phyloP scores from a whole-genome alignment of 1,140 invertebrate genomes.

The Trissolcus basalis region DNA sequence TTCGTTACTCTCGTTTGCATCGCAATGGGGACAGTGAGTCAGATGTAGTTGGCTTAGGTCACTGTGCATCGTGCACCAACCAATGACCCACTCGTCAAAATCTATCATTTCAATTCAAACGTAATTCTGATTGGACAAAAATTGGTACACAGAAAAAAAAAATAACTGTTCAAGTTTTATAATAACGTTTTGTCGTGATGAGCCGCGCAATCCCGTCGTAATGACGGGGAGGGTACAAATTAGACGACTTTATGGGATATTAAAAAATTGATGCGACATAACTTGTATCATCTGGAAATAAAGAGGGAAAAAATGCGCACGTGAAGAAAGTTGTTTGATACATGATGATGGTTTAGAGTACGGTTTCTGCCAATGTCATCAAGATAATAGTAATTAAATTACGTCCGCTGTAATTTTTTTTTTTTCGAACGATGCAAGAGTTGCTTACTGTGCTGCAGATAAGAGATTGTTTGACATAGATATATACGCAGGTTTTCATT shows the following conservation, averaged over 20 bases:
- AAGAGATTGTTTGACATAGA: slow-evolving; percentile 28
- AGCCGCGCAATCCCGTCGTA: not conserved
- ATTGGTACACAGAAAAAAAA: too few species aligned
- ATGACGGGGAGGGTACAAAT: too few species aligned
- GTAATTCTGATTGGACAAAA: too few species aligned
- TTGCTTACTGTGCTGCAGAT: slow-evolving; percentile 26
- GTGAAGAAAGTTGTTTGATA: slow-evolving; percentile 49
- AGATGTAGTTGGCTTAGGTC: slow-evolving; percentile 35
- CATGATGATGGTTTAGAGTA: slow-evolving; percentile 33
- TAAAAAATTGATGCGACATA: too few species aligned
- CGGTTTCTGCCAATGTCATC: slow-evolving; percentile 15
- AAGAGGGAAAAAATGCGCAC: slow-evolving; percentile 18
- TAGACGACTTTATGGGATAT: too few species aligned
- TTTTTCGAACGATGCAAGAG: slow-evolving; percentile 41
- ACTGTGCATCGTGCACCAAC: not conserved
- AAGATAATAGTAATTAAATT: slow-evolving; percentile 51
- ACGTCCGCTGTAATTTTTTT: slow-evolving; percentile 21
- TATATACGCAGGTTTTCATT: not conserved
- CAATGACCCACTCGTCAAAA: slow-evolving; percentile 5
- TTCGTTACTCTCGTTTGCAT: slow-evolving; percentile 46
- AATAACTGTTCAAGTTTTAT: not conserved
- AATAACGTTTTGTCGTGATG: too few species aligned
- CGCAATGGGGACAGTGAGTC: slow-evolving; percentile 46
- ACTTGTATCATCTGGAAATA: too few species aligned
- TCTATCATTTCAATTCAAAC: not conserved